These are phyloP conservation scores for Bubo scandiacus DNA, from an alignment of 2,113 vertebrate species.

Conservation along the genomic window DNA sequence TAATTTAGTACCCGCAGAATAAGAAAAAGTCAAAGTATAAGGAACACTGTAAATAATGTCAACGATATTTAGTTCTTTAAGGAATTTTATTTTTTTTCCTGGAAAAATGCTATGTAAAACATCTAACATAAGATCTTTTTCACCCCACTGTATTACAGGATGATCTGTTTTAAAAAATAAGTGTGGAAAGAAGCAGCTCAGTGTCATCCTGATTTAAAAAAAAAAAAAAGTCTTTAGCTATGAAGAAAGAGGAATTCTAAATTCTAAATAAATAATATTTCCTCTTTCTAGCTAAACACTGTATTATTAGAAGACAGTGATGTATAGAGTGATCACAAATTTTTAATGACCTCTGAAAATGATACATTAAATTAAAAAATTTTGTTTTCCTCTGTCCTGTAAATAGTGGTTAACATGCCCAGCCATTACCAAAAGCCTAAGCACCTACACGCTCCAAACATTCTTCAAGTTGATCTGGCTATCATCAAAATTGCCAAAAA, in stretches of 20 bases:
- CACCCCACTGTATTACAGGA: background rate
- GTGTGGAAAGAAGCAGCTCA: constrained; percentile 39
- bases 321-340: constrained; percentile 8
- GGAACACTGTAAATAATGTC: background rate
- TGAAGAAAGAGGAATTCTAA: background rate
- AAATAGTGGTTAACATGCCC: background rate
- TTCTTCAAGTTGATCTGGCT: background rate
- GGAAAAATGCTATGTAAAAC: background rate
- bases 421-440: background rate
- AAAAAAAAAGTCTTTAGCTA: background rate
- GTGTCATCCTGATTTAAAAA: constrained; percentile 46
- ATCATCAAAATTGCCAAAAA: background rate
- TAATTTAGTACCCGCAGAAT: background rate
- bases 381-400: background rate
- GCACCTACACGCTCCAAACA: background rate
- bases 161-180: constrained; percentile 51
- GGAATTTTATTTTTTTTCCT: background rate
- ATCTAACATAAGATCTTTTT: background rate
- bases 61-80: background rate
- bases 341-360: constrained; percentile 27
- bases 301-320: constrained; percentile 20
- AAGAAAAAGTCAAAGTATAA: background rate
- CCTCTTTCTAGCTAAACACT: background rate
- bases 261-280: background rate
- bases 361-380: constrained; percentile 4